phyloP scores from a whole-genome alignment of 2,113 vertebrate species.

The Mungos mungo region DNA sequence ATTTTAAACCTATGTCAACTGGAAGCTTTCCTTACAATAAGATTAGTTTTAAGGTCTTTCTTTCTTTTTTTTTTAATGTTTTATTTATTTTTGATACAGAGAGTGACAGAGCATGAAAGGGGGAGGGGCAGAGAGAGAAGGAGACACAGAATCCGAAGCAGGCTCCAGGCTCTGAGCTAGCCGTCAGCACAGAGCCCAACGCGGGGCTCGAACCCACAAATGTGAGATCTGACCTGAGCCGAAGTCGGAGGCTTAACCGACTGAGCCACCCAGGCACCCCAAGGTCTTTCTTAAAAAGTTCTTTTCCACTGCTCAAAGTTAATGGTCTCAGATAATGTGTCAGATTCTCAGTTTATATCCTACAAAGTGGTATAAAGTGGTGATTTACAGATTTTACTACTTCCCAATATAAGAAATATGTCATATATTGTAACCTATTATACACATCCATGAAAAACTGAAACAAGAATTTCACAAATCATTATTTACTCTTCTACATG shows the following conservation, averaged over 20 bases:
- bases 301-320: constrained; percentile 34
- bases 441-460: neutral
- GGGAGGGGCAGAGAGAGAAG: no score
- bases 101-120: no score
- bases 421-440: neutral
- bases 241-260: no score
- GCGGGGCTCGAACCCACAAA: no score
- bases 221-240: no score
- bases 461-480: constrained; percentile 30
- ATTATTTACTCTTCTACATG: neutral
- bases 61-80: no score
- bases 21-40: neutral
- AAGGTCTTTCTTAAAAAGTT: constrained; percentile 44
- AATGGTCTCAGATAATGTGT: neutral
- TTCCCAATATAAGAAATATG: neutral
- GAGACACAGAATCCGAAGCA: no score
- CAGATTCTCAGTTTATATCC: constrained; percentile 20
- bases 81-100: no score
- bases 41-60: constrained; percentile 20
- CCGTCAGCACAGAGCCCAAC: no score
- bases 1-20: constrained; percentile 21
- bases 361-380: neutral
- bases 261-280: no score
- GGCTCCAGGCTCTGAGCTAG: no score
- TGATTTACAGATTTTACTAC: neutral